Percentiles rank a stretch among this genome's conserved stretches.
phyloP scores from a whole-genome alignment of 1,140 invertebrate species.

The Drosophila pseudoobscura region DNA sequence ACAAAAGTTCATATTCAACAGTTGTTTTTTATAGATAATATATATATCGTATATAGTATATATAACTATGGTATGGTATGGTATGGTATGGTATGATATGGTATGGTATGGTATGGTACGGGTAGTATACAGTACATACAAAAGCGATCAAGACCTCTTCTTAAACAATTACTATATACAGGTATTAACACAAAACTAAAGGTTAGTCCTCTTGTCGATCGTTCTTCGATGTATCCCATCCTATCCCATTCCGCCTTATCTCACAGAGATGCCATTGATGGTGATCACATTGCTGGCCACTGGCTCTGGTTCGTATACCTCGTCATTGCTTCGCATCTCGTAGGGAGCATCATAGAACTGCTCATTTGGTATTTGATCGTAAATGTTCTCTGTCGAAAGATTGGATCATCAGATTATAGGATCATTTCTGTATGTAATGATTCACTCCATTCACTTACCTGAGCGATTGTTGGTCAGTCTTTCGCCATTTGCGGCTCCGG shows the following conservation, averaged over 20 bases:
- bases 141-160: conserved; percentile 26
- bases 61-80: conserved; percentile 11
- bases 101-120: conserved; percentile 9
- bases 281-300: conserved; percentile 87
- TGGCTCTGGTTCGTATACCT: conserved; percentile 89
- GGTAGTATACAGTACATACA: conserved; percentile 21
- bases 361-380: conserved; percentile 83
- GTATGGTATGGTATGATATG: conserved; percentile 9
- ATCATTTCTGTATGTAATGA: too few species aligned
- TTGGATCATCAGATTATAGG: too few species aligned
- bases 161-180: conserved; percentile 68
- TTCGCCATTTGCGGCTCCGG: conserved; percentile 35
- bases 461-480: conserved; percentile 52
- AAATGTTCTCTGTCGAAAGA: conserved; percentile 73
- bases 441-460: conserved; percentile 26
- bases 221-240: not conserved
- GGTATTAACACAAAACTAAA: conserved; percentile 62
- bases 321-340: conserved; percentile 86
- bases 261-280: conserved; percentile 89
- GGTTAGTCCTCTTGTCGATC: conserved; percentile 17
- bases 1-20: conserved; percentile 22
- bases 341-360: conserved; percentile 85
- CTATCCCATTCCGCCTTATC: conserved; percentile 78
- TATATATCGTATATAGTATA: conserved; percentile 13
- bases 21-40: conserved; percentile 14